Percentiles rank a stretch among this genome's conserved stretches.
Conservation (phyloP, 2,113 vertebrate genomes). For the Empidonax traillii region DNA sequence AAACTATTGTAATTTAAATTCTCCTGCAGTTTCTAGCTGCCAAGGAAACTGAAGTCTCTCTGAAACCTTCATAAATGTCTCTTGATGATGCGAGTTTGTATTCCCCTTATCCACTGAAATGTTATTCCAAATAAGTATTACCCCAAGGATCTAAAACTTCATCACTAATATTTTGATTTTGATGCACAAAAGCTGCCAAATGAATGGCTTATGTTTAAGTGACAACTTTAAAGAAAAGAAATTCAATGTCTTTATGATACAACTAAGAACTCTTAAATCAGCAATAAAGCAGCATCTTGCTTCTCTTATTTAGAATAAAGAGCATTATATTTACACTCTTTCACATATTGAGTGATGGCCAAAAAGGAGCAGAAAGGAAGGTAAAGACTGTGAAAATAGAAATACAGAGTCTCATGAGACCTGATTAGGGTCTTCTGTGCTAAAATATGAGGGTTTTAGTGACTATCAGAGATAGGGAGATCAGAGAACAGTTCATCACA, state of each 20-base stretch:
- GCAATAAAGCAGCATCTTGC: neutral
- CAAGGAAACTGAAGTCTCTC: neutral
- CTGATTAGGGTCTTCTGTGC: accelerated
- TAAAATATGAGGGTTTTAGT: neutral
- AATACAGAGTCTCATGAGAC: neutral
- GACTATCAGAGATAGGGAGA: neutral
- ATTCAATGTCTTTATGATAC: neutral
- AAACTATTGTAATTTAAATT: neutral
- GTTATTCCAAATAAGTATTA: neutral
- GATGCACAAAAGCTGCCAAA: neutral
- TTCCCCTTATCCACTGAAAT: neutral
- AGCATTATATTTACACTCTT: neutral
- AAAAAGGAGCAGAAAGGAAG: neutral
- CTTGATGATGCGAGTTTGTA: neutral
- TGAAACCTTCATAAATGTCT: neutral
- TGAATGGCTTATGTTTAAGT: neutral
- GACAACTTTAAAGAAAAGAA: neutral
- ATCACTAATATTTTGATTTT: neutral
- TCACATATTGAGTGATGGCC: neutral
- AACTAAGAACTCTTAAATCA: neutral
- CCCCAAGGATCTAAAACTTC: neutral
- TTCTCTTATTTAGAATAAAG: neutral
- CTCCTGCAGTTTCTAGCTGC: neutral
- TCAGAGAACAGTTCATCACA: neutral
- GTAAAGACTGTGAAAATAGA: neutral